Evolutionary conservation across 2,113 vertebrate species (phyloP).

Genomic region (Polypterus bichir): DNA sequence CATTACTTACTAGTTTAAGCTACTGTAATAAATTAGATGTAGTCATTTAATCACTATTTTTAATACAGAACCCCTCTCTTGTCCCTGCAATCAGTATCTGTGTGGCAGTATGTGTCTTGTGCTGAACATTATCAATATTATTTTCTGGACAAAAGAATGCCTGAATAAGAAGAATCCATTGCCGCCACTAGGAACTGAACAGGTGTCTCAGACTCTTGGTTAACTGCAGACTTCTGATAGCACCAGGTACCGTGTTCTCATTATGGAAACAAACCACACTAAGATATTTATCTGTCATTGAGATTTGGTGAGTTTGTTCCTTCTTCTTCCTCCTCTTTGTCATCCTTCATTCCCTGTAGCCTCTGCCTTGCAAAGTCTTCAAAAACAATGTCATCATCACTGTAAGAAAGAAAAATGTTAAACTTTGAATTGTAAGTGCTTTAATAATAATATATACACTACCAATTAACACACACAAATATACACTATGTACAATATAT

Average conservation of each 20-base stretch:
- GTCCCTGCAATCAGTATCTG: no score
- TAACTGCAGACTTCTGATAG: slow-evolving; percentile 28
- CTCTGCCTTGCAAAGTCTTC: slow-evolving; percentile 90
- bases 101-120: no score
- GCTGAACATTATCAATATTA: no score
- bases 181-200: slow-evolving; percentile 39
- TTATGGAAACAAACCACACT: slow-evolving; percentile 10
- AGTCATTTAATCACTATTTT: no score
- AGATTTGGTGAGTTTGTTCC: slow-evolving; percentile 62
- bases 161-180: slow-evolving; percentile 35
- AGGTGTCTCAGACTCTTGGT: slow-evolving; percentile 29
- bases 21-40: no score
- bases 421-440: no score
- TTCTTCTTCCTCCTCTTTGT: slow-evolving; percentile 77
- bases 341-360: slow-evolving; percentile 73
- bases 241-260: slow-evolving; percentile 20
- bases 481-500: no score
- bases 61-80: no score
- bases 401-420: slow-evolving; percentile 25
- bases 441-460: no score
- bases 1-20: no score
- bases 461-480: no score
- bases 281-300: slow-evolving; percentile 59
- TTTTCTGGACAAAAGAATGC: no score
- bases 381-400: slow-evolving; percentile 90